Evolutionary conservation across 2,888 invertebrate genomes (phyloP), one percentile per base, ranked within the genome.

Genomic region (Dicycla oo): DNA sequence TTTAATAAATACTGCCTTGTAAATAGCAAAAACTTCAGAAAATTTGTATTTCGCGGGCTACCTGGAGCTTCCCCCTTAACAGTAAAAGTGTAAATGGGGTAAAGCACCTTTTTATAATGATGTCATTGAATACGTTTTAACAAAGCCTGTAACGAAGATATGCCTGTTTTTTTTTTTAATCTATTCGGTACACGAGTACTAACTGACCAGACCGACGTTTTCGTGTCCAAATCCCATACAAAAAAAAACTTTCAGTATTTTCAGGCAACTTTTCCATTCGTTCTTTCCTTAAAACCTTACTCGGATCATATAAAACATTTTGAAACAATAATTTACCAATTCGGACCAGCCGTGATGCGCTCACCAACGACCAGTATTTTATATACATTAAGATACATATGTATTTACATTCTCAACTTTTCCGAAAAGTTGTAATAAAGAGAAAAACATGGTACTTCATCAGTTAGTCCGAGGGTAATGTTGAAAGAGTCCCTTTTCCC

Each of bases 401-500:
- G n/a, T n/a, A 71, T 38, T 56, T 26, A 53, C 43, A 23, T 69
- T 71, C 6, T 2, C 10, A 13, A 60, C 18, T 26, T 64, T 23
- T 26, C 45, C 2, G 8, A 45, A 60, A 78, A 56, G 26, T 40
- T 23, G 26, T 51, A 40, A 51, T 60, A 60, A 56, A 63, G 23
- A 38, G 15, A 43, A 60, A 54, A 63, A 26, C 10, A 40, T 45
- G 51, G 53, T 63, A 60, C 51, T 45, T 49, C 47, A 49, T 60
- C 53, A 56, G 60, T 73, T 56, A 18, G 13, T 4, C 15, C n/a
- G 49, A 47, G 30, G 60, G 63, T 67, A 40, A 51, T 61, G 54
- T 78, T 73, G 63, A 67, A 67, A 63, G 45, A 63, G 78, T 34
- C 67, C 65, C 49, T 64, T 78, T 77, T 47, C 30, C 43, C 18